phyloP scores from a whole-genome alignment of 1,140 invertebrate species.

The Drosophila truncata region DNA sequence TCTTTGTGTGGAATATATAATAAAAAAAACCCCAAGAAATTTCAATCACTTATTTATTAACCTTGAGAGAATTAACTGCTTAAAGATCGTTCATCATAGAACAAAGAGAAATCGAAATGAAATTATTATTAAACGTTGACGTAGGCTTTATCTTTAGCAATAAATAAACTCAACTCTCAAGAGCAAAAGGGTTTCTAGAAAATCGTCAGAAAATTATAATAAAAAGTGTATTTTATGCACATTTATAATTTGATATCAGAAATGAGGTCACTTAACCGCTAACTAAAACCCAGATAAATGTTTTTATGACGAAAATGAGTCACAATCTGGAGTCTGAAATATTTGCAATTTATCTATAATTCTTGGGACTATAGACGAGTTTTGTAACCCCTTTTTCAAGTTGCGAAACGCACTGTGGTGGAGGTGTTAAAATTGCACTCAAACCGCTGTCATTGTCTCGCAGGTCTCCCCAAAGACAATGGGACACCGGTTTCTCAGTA shows the following conservation, averaged over 20 bases:
- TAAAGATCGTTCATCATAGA: not conserved
- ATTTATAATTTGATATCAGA: not conserved
- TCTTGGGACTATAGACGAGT: not conserved
- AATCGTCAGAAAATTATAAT: not conserved
- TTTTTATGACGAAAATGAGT: not conserved
- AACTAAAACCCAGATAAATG: not conserved
- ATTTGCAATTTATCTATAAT: not conserved
- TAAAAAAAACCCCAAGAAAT: slow-evolving; percentile 14
- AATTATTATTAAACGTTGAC: not conserved
- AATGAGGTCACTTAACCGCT: slow-evolving; percentile 18
- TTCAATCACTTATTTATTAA: slow-evolving; percentile 16
- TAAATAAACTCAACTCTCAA: not conserved
- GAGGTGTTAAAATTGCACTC: slow-evolving; percentile 40
- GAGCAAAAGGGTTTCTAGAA: not conserved
- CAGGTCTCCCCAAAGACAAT: slow-evolving; percentile 53
- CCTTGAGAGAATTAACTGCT: not conserved
- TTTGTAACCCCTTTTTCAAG: not conserved
- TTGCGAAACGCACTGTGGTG: slow-evolving; percentile 26
- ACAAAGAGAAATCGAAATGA: not conserved
- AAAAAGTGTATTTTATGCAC: not conserved
- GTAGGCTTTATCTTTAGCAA: not conserved
- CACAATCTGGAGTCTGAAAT: not conserved
- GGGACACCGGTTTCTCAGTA: slow-evolving; percentile 68
- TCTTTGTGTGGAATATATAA: not conserved
- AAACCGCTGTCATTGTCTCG: slow-evolving; percentile 40